Evolutionary conservation across 2,888 invertebrate genomes (phyloP).

Genomic region (Apantesis nais): DNA sequence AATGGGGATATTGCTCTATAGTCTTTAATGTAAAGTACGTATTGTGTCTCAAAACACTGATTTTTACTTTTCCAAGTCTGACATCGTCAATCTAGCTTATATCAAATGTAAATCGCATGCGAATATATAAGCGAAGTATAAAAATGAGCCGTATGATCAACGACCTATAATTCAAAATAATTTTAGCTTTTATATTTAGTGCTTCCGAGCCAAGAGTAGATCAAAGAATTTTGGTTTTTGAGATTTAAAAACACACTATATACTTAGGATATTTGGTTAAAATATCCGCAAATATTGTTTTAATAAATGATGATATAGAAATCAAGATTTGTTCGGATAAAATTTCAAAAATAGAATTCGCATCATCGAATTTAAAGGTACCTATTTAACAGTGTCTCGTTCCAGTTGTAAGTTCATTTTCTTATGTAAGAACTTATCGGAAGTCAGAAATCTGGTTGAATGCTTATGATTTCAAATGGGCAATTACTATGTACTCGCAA

Average conservation of each 20-base stretch:
- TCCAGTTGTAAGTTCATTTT: neutral
- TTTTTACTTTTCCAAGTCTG: neutral
- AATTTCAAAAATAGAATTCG: neutral
- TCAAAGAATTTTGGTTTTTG: neutral
- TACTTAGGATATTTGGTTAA: neutral
- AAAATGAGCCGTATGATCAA: neutral
- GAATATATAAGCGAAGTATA: neutral
- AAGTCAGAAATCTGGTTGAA: neutral
- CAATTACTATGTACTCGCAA: neutral
- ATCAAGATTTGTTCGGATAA: neutral
- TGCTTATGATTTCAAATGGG: neutral
- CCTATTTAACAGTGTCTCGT: neutral
- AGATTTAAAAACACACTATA: neutral
- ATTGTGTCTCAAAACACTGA: neutral
- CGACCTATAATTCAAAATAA: no score
- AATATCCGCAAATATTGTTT: neutral
- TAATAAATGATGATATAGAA: neutral
- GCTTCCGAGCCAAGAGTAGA: neutral
- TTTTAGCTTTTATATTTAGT: neutral
- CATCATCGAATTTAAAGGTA: neutral
- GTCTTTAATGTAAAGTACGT: neutral
- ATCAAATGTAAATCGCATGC: neutral
- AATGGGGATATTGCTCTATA: neutral
- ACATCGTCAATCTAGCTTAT: neutral
- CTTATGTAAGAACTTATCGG: neutral